Evolutionary conservation across 1,140 invertebrate genomes (phyloP), one percentile per base, ranked within the genome.

Genomic region (Propsilocerus akamusi): DNA sequence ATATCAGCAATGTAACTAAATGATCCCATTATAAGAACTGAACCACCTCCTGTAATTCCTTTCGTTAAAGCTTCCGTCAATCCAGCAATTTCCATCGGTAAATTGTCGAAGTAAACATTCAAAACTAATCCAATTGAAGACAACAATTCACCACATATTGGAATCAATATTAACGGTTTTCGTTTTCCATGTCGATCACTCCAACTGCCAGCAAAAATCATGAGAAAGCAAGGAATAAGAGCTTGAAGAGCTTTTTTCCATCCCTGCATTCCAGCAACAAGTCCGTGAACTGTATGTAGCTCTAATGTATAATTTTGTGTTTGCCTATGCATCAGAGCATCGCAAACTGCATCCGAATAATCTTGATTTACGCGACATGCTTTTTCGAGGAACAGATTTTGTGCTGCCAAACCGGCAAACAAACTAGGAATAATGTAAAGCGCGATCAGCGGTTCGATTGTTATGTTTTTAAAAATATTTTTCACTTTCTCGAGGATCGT

Each of bases 191-290:
- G 69, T 41, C 68, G 61, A 53, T 77, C 75, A 55, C 74, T 76
- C 74, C 75, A 73, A 14, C 73, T 71, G 52, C 79, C 74, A 59
- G 80, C 62, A 59, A 77, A 70, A 50, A 77, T 62, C 3, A 76
- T 67, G 17, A 77, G 57, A 4, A 75, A 17, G 0, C 69, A 67
- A 5, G 75, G 73, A 14, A 77, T 58, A 2, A 72, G 58, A 34
- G 72, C 74, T 51, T 73, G 69, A 52, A 76, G 61, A 0, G 71
- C 55, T 50, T 69, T 74, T 55, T 72, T 75, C 66, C 69, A 73
- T 26, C 69, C 62, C 50, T 69, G 63, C 56, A 75, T 73, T 12
- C 61, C 60, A 0, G 73, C 69, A 26, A 74, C 72, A 0, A 73
- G 53, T 53, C 61, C 68, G 55, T 77, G 72, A 4, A 70, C 62